phyloP scores from a whole-genome alignment of 2,888 invertebrate genomes.

The Patella depressa region DNA sequence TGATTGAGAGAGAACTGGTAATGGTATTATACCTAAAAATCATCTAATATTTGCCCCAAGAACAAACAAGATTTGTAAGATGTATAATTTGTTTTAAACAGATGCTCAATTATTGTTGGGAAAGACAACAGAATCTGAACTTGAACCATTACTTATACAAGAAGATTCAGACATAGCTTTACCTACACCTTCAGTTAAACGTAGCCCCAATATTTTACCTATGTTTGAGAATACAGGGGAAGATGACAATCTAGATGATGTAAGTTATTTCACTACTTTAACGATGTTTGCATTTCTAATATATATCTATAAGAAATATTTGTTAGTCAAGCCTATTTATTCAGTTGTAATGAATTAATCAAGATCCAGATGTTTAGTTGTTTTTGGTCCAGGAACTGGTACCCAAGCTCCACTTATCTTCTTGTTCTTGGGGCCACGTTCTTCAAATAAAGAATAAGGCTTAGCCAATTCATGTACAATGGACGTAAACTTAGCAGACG shows the following conservation, averaged over 20 bases:
- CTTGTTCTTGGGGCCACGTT: too few species aligned
- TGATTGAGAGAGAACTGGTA: too few species aligned
- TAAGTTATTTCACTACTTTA: constrained; percentile 72
- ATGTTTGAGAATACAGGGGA: constrained; percentile 86
- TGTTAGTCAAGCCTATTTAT: neutral
- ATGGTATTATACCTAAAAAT: too few species aligned
- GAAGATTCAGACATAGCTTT: constrained; percentile 43
- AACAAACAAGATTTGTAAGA: too few species aligned
- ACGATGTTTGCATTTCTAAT: neutral
- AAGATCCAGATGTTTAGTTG: neutral
- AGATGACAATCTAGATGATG: constrained; percentile 93
- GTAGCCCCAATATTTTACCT: constrained; percentile 80
- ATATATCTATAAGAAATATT: neutral
- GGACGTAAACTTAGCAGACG: too few species aligned
- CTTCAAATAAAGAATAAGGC: too few species aligned
- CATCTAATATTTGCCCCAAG: too few species aligned
- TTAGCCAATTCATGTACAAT: too few species aligned
- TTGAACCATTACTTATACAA: constrained; percentile 53
- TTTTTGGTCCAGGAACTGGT: neutral
- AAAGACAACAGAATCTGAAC: constrained; percentile 46
- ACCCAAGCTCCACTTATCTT: too few species aligned
- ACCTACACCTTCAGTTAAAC: constrained; percentile 11
- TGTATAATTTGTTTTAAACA: constrained; percentile 21
- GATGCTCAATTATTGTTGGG: constrained; percentile 55
- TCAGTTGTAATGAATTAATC: neutral